Evolutionary conservation across 2,113 vertebrate species (phyloP).

Genomic region (Mellivora capensis): DNA sequence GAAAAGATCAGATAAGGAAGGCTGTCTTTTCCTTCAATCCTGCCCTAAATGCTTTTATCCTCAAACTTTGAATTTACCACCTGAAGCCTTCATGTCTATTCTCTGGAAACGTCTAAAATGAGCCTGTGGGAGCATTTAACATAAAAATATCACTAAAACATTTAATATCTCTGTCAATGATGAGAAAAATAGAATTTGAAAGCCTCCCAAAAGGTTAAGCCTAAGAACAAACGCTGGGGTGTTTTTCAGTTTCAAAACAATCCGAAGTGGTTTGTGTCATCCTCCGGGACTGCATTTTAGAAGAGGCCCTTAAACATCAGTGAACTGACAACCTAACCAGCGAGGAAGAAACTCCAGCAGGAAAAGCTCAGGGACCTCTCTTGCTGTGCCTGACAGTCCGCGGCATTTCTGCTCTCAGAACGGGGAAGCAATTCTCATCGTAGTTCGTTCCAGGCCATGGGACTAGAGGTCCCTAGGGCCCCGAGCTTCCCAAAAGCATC

Average conservation of each 20-base stretch:
- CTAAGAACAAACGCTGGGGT: neutral
- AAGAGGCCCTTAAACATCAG: neutral
- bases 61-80: neutral
- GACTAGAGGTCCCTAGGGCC: neutral
- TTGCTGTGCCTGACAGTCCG: fast-evolving
- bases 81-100: neutral
- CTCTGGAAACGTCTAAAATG: neutral
- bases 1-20: neutral
- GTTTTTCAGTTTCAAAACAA: neutral
- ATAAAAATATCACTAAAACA: neutral
- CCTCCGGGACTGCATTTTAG: fast-evolving
- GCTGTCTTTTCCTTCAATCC: neutral
- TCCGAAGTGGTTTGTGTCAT: neutral
- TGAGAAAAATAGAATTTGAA: slow-evolving; percentile 9
- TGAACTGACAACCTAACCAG: fast-evolving
- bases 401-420: neutral
- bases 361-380: fast-evolving
- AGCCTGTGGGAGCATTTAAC: neutral
- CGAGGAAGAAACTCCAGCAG: neutral
- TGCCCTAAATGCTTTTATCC: neutral
- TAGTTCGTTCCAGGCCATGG: neutral
- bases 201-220: neutral
- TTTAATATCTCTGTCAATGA: neutral
- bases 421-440: neutral
- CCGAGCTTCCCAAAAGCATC: neutral